phyloP scores from a whole-genome alignment of 1,140 invertebrate genomes.

The Cherax quadricarinatus region DNA sequence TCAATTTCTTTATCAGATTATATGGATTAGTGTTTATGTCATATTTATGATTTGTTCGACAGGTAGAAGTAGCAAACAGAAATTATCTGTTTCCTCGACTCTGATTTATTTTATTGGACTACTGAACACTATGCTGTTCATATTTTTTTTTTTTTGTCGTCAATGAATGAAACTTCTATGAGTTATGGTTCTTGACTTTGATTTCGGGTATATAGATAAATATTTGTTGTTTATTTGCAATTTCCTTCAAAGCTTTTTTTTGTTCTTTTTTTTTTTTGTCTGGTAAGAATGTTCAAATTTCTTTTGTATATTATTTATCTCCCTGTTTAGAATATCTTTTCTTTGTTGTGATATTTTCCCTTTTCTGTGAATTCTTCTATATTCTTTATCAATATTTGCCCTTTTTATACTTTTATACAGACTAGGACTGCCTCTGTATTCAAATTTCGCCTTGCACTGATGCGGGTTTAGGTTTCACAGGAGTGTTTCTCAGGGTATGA shows the following conservation, averaged over 20 bases:
- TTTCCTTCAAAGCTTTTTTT: neutral
- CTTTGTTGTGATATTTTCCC: neutral
- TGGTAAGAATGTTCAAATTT: too few relatives aligned
- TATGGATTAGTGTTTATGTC: neutral
- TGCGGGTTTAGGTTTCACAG: too few relatives aligned
- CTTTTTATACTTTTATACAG: neutral
- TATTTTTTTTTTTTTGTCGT: neutral
- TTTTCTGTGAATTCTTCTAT: too few relatives aligned
- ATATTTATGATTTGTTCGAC: neutral
- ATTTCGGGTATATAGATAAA: neutral
- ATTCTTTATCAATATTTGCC: neutral
- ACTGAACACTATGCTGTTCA: neutral
- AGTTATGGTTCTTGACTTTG: neutral
- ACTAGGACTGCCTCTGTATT: too few relatives aligned
- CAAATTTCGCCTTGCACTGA: too few relatives aligned
- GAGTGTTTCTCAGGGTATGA: too few relatives aligned
- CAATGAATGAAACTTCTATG: neutral
- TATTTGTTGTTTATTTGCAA: neutral
- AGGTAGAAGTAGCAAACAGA: neutral
- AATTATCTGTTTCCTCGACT: neutral
- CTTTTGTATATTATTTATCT: too few relatives aligned
- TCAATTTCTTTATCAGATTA: neutral
- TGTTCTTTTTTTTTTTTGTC: too few relatives aligned
- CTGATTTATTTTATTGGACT: slow-evolving; percentile 1
- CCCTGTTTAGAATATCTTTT: neutral